These are phyloP conservation scores for Theocolax elegans DNA, from an alignment of 1,140 invertebrate species.

Conservation along the genomic window DNA sequence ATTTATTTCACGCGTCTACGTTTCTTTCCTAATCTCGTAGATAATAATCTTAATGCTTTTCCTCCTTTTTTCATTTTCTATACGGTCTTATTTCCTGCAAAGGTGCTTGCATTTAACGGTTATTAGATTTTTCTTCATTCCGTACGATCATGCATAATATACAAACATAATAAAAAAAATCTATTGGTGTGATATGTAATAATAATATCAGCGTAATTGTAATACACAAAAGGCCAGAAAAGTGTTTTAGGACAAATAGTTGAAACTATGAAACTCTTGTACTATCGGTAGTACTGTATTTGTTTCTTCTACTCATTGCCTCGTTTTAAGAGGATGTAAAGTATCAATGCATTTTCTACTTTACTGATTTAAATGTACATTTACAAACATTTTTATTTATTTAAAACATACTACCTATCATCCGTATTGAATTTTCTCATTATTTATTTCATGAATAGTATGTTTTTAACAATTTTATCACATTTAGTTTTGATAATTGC, in stretches of 20 bases:
- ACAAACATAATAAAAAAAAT: conserved; percentile 47
- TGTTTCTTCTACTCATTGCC: conserved; percentile 16
- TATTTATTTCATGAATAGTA: no score
- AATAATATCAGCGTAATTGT: conserved; percentile 49
- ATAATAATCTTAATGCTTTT: conserved; percentile 20
- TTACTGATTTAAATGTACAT: no score
- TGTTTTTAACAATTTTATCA: no score
- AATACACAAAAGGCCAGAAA: conserved; percentile 39
- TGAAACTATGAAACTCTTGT: conserved; percentile 41
- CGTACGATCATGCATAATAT: conserved; percentile 40
- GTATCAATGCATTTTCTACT: no score
- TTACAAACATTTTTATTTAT: no score
- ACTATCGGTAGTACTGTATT: conserved; percentile 19
- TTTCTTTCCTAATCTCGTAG: conserved; percentile 1
- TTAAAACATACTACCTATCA: no score
- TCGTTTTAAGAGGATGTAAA: conserved; percentile 3
- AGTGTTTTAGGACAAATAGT: conserved; percentile 40
- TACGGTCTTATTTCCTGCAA: conserved; percentile 31
- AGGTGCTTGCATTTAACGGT: conserved; percentile 33
- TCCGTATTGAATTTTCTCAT: no score
- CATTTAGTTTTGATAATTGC: no score
- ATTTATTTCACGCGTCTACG: conserved; percentile 27
- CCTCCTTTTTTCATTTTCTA: no score
- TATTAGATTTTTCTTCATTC: conserved; percentile 30
- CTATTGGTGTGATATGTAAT: conserved; percentile 53